Base-by-base conservation (phyloP, 30 jellyfish, hydroid and myxozoan genomes). In the Turritopsis rubra region DNA sequence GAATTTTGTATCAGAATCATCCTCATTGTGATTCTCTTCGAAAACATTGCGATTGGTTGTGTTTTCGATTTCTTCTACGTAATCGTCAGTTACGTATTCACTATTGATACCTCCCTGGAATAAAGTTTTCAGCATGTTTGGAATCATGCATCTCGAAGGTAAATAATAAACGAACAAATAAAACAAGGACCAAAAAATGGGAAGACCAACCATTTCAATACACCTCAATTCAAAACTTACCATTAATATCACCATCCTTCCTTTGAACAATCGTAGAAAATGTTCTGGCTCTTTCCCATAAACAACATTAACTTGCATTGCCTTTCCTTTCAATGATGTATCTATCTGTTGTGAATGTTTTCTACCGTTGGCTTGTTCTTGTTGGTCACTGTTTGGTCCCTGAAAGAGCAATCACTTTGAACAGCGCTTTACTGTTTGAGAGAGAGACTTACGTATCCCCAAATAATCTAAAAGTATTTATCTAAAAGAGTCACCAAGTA, bases 281-380 rank as follows among this genome's bases (percentile, higher is more conserved):
- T 91, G 98, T 17, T 87, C 95, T 3, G 95, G 87, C 72, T 91
- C 98, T 70, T 83, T 87, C 7, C 88, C 92, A 54, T 91, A 90
- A 20, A 81, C 80, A 21, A 84, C 91, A 28, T 87, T 82, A 26
- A 91, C 79, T 92, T 83, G 86, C 68, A 81, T 86, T 20, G 99
- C 94, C 18, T 85, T 85, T 76, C 72, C 88, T 13, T 79, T 71
- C 28, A 88, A 41, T 8, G 86, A 75, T 21, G 65, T 75, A 71
- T 93, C 99, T 28, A 88, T 66, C 54, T 85, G 73, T 73, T 75
- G 90, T 18, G 96, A 95, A 21, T 60, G 79, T 16, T 28, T 28
- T 1, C 81, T 83, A 19, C 96, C 80, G 21, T 80, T 91, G 0
- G 75, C 89, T 65, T 76, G 82, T 8, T 85, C 91, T 31, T 88